Percentiles rank a stretch among this genome's conserved stretches.
Conservation (phyloP, 2,113 vertebrate species). For the Podarcis raffonei region DNA sequence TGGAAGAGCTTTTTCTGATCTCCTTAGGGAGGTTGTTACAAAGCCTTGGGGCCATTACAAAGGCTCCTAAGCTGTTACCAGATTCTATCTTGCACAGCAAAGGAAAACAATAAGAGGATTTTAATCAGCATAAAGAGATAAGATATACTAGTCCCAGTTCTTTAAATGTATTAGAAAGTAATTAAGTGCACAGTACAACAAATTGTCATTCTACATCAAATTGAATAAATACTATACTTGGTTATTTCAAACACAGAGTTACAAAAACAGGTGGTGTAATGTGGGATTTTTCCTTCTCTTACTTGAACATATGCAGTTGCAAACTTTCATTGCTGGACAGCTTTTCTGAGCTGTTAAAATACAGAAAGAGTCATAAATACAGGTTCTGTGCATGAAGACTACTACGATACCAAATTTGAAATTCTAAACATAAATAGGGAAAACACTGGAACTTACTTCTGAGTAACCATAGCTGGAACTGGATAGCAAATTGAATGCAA, state of each 20-base stretch:
- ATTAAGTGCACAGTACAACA: neutral
- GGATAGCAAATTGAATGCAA: neutral
- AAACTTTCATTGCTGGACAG: no score
- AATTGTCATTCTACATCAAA: neutral
- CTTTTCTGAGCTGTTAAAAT: neutral
- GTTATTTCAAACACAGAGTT: neutral
- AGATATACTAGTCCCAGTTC: neutral
- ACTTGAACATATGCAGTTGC: no score
- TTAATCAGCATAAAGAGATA: neutral
- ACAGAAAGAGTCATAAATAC: neutral
- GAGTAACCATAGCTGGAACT: neutral
- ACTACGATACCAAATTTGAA: neutral
- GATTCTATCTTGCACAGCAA: neutral
- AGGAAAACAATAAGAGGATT: neutral
- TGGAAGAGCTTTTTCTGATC: neutral
- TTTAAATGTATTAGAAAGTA: neutral
- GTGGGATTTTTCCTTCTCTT: neutral
- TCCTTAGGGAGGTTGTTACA: neutral
- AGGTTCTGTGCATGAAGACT: neutral
- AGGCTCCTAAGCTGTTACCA: neutral
- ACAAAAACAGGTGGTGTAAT: neutral
- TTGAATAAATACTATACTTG: neutral
- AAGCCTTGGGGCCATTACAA: neutral
- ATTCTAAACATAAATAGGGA: neutral
- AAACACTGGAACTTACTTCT: neutral